Evolutionary conservation across 2,888 invertebrate genomes (phyloP).

Genomic region (Alentia gelatinosa): DNA sequence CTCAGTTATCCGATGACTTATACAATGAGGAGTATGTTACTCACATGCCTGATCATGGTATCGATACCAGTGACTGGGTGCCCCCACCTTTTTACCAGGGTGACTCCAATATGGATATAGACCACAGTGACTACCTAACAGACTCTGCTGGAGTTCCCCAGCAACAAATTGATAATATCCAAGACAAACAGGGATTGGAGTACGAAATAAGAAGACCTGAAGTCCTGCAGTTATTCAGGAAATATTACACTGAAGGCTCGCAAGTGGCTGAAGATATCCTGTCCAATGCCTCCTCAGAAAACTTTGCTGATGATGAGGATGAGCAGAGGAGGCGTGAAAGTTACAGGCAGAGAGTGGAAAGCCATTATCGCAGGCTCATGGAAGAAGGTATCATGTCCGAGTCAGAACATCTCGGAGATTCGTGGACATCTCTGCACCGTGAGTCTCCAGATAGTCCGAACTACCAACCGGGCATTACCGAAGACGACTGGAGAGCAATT

Average conservation of each 20-base stretch:
- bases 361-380: slow-evolving; percentile 67
- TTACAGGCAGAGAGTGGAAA: slow-evolving; percentile 67
- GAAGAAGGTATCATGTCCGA: slow-evolving; percentile 67
- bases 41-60: neutral
- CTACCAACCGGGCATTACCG: slow-evolving; percentile 68
- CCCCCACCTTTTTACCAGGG: neutral
- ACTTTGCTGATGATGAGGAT: slow-evolving; percentile 67
- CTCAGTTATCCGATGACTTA: slow-evolving; percentile 23
- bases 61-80: neutral
- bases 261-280: slow-evolving; percentile 44
- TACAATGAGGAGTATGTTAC: neutral
- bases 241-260: slow-evolving; percentile 44
- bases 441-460: slow-evolving; percentile 28
- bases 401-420: slow-evolving; percentile 66
- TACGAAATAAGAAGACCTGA: slow-evolving; percentile 56
- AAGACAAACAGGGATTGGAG: slow-evolving; percentile 6
- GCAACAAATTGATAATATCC: no score
- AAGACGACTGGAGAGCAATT: slow-evolving; percentile 68
- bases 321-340: slow-evolving; percentile 65
- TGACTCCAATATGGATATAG: no score
- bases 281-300: slow-evolving; percentile 28
- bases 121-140: no score
- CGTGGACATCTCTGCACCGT: slow-evolving; percentile 35
- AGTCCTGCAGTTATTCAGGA: slow-evolving; percentile 56
- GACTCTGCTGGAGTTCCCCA: no score